Conservation (phyloP, 2,797 vertebrate genomes). For the Falco novaeseelandiae region DNA sequence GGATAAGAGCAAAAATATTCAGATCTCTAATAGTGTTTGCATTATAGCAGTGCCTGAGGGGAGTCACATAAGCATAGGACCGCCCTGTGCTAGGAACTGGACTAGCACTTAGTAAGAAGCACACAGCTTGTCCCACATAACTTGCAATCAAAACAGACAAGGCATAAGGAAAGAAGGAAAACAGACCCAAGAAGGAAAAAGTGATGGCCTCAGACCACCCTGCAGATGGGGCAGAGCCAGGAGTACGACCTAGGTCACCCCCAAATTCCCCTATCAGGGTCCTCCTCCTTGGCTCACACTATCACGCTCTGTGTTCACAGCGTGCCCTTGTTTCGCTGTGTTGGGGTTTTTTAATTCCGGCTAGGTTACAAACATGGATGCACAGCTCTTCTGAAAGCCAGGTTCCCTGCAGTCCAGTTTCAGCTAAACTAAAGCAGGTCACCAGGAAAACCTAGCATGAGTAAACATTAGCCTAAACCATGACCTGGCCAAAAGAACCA, state of each 20-base stretch:
- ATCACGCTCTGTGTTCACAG: neutral
- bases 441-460: neutral
- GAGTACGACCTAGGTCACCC: neutral
- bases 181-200: neutral
- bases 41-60: neutral
- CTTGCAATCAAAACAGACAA: neutral
- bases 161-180: neutral
- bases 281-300: neutral
- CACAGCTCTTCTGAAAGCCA: neutral
- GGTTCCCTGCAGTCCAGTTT: neutral
- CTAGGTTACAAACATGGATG: neutral
- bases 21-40: neutral
- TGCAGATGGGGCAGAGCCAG: neutral
- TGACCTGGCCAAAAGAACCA: neutral
- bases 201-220: neutral
- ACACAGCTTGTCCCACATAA: neutral
- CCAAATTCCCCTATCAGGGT: neutral
- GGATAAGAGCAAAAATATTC: neutral
- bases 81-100: neutral
- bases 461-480: neutral
- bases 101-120: neutral
- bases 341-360: neutral
- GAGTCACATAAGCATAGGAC: neutral
- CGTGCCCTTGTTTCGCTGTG: accelerated
- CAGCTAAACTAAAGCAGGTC: neutral